Evolutionary conservation across 1,140 invertebrate genomes (phyloP).

Genomic region (Lepidurus couesii): DNA sequence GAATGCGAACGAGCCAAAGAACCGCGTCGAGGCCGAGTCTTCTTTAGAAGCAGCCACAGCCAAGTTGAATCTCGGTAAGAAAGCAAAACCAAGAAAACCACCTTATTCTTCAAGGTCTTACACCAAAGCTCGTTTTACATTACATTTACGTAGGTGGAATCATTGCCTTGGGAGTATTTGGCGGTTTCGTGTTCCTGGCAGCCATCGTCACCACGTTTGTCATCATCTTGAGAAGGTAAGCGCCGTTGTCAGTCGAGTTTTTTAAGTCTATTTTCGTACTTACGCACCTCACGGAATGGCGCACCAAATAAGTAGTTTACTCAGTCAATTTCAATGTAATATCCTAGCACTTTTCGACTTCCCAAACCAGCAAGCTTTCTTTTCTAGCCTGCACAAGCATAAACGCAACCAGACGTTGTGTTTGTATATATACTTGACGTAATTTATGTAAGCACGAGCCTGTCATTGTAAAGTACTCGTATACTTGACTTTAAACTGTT

Average conservation of each 20-base stretch:
- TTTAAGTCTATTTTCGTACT: constrained; percentile 23
- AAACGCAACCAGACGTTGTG: not conserved
- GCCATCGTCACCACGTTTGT: constrained; percentile 83
- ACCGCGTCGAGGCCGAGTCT: constrained; percentile 30
- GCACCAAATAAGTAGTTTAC: not conserved
- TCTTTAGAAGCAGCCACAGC: constrained; percentile 60
- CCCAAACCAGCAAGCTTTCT: not conserved
- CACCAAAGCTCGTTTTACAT: not conserved
- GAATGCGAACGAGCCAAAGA: constrained; percentile 54
- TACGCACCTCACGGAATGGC: not conserved
- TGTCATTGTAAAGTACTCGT: too few relatives aligned
- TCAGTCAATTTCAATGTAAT: not conserved
- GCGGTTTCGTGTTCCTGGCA: constrained; percentile 80
- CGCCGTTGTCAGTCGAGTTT: constrained; percentile 14
- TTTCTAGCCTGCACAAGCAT: not conserved
- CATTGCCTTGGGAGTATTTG: constrained; percentile 81
- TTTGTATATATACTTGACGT: not conserved
- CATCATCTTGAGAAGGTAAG: constrained; percentile 81
- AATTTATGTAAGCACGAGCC: not conserved
- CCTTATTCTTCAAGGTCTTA: not conserved
- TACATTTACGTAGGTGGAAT: constrained; percentile 59
- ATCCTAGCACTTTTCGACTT: not conserved
- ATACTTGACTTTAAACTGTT: not conserved
- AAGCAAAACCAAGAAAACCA: too few relatives aligned
- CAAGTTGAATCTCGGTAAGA: constrained; percentile 64